Conservation (phyloP, 2,113 vertebrate species). For the Lasiurus borealis region DNA sequence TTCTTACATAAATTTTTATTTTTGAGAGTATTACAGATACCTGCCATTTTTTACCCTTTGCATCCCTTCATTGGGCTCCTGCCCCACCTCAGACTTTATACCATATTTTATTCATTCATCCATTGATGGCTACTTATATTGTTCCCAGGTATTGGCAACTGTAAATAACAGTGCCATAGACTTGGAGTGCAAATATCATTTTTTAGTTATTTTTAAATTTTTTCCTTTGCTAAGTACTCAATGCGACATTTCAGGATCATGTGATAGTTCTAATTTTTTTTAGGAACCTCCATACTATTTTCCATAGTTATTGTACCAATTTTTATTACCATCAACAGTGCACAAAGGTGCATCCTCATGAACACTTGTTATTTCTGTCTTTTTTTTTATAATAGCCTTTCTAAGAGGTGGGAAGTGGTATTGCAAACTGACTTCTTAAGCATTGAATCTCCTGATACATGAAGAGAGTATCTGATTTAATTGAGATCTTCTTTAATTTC, state of each 20-base stretch:
- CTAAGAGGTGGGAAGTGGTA: background rate
- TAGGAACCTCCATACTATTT: background rate
- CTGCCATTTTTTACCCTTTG: too few relatives aligned
- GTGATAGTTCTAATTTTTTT: background rate
- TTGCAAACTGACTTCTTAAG: constrained; percentile 36
- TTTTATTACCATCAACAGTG: background rate
- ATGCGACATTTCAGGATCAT: background rate
- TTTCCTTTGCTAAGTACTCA: background rate
- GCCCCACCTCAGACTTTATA: too few relatives aligned
- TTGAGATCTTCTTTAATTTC: constrained; percentile 21
- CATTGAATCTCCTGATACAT: background rate
- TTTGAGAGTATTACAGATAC: too few relatives aligned
- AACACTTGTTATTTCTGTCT: background rate
- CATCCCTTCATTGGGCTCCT: too few relatives aligned
- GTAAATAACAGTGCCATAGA: background rate
- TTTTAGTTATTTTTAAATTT: background rate
- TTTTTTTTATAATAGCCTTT: background rate
- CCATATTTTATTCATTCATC: background rate
- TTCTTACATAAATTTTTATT: too few relatives aligned
- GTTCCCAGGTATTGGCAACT: background rate
- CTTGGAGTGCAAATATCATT: background rate
- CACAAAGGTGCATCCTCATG: background rate
- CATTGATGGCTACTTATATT: background rate
- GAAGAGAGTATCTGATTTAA: background rate
- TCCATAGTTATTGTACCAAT: background rate